phyloP scores from a whole-genome alignment of 1,140 invertebrate genomes.

The Geopemphigus sp. region DNA sequence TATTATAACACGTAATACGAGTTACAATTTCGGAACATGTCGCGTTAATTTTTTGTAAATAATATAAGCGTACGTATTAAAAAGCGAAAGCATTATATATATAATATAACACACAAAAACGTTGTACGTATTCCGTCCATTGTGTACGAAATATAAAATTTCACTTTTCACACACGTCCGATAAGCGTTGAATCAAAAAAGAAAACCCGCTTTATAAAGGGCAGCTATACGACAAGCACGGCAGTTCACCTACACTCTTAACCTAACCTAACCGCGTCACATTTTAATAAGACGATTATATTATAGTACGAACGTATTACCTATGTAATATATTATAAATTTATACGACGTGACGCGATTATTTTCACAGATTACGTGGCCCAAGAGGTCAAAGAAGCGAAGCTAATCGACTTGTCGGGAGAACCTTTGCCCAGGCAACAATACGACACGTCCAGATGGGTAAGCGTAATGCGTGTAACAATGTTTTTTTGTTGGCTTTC shows the following conservation, averaged over 20 bases:
- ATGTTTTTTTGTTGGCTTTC: no score
- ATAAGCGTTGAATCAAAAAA: neutral
- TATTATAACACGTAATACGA: no score
- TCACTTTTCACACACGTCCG: conserved; percentile 28
- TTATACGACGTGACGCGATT: neutral
- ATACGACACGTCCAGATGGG: conserved; percentile 45
- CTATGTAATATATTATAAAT: neutral
- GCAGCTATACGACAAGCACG: neutral
- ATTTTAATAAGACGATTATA: no score
- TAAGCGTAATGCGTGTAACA: neutral
- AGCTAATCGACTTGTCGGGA: conserved; percentile 35
- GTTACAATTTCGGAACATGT: neutral
- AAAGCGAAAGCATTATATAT: conserved; percentile 39
- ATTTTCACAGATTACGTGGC: conserved; percentile 19
- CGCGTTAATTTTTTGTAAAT: neutral
- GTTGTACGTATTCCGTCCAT: neutral
- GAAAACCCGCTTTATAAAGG: neutral
- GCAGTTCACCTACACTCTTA: no score
- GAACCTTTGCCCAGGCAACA: conserved; percentile 40
- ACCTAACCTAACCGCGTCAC: no score
- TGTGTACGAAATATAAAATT: conserved; percentile 19
- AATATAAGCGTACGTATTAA: neutral
- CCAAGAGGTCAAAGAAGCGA: conserved; percentile 25
- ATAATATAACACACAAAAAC: conserved; percentile 7
- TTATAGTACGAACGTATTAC: no score